Evolutionary conservation across 2,113 vertebrate species (phyloP).

Genomic region (Gnathonemus longibarbis): DNA sequence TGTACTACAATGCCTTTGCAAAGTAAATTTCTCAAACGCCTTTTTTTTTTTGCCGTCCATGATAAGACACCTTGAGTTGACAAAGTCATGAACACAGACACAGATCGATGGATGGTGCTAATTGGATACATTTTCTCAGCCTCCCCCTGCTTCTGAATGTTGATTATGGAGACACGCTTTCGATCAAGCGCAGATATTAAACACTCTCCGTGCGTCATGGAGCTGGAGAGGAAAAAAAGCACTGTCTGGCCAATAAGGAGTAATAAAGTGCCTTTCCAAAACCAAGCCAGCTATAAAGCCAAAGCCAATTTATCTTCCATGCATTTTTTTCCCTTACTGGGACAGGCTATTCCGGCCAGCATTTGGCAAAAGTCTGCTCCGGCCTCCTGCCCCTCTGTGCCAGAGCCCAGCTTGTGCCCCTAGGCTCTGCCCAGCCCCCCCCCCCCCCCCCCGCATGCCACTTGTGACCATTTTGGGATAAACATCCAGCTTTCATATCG

Average conservation of each 20-base stretch:
- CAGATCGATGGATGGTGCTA: constrained; percentile 27
- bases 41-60: neutral
- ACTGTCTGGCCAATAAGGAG: constrained; percentile 22
- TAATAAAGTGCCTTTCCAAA: constrained; percentile 32
- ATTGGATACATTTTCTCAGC: constrained; percentile 32
- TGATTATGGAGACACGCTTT: constrained; percentile 28
- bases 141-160: constrained; percentile 23
- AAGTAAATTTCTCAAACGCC: constrained; percentile 10
- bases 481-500: neutral
- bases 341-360: neutral
- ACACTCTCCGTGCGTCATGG: neutral
- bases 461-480: neutral
- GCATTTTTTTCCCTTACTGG: constrained; percentile 14
- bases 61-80: constrained; percentile 16
- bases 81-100: constrained; percentile 18
- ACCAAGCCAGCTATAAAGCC: constrained; percentile 23
- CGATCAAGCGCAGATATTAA: constrained; percentile 13
- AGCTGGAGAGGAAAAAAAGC: neutral
- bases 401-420: neutral
- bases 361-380: neutral
- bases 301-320: constrained; percentile 31
- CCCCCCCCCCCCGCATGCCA: neutral
- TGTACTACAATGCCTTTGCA: constrained; percentile 11
- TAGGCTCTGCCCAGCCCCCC: neutral
- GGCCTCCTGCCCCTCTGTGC: neutral